Base-by-base conservation (phyloP, 2,797 vertebrate species). In the Sebastes dallii region DNA sequence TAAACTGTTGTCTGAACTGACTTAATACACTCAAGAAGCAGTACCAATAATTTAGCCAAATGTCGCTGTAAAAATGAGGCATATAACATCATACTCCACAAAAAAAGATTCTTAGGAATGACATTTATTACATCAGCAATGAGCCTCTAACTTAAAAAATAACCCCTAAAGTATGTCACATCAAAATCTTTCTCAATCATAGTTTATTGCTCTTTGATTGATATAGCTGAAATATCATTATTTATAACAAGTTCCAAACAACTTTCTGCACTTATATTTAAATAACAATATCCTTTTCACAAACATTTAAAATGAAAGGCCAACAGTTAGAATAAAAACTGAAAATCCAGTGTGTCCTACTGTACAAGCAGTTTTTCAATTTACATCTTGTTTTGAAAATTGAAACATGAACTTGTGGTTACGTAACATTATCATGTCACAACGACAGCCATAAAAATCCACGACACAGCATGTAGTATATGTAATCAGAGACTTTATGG, bases 111-210 rank as follows among this genome's bases (percentile, higher is more conserved):
- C 34, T 89, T 88, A 84, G 32, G 60, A 89, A 87, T 83, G 3
- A 82, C 67, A 88, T 92, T 86, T 90, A 91, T 90, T 88, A 81
- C 62, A 89, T 54, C 84, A 83, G 25, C 74, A 75, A 86, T 72
- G 64, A 80, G 9, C 66, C 27, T 83, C 22, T 54, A 56, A 77
- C 27, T 54, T 62, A 29, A 88, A 88, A 92, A 82, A 76, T 55
- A 65, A 42, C 60, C 64, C 64, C 30, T 59, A 62, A 61, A 76
- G 42, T 55, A 55, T 24, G 24, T 72, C n/a, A 54, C 25, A 79
- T 25, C 10, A 72, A 83, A 74, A 9, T 36, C 4, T 25, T 66
- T 27, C 11, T 66, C n/a, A 30, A 32, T 42, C 18, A 29, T 18
- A 25, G 7, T 65, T 67, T 81, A 65, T 20, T 79, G 30, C 64